A percentile compares a stretch with the other conserved stretches of the same genome.
phyloP scores from a whole-genome alignment of 2,797 vertebrate species.

The Chlorospingus semifuscus region DNA sequence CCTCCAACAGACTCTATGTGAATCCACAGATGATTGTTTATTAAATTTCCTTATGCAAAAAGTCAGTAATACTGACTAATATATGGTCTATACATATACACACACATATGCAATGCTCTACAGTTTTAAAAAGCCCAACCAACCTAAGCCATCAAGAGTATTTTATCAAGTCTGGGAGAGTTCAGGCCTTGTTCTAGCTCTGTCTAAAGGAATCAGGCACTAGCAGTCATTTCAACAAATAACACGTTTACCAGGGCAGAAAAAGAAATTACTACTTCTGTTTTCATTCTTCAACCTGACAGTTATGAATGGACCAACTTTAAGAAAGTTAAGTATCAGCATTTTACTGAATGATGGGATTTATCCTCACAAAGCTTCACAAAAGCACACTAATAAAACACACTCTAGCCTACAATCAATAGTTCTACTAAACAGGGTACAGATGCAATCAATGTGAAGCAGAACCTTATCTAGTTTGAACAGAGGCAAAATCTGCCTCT shows the following conservation, averaged over 20 bases:
- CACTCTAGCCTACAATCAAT: background rate
- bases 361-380: background rate
- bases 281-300: background rate
- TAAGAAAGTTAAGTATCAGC: background rate
- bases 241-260: background rate
- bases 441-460: background rate
- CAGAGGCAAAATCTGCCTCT: background rate
- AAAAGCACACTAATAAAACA: background rate
- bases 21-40: background rate
- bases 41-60: background rate
- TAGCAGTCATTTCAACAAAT: background rate
- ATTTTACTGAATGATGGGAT: background rate
- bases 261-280: background rate
- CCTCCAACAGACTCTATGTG: background rate
- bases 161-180: background rate
- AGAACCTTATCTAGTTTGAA: background rate
- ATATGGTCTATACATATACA: background rate
- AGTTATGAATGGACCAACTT: background rate
- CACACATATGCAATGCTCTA: background rate
- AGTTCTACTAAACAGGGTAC: background rate
- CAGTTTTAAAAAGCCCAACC: background rate
- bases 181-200: background rate
- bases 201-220: background rate
- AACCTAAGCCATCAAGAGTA: background rate
- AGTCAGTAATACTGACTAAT: background rate